phyloP scores from a whole-genome alignment of 1,140 invertebrate species.

The Acromyrmex heyeri region DNA sequence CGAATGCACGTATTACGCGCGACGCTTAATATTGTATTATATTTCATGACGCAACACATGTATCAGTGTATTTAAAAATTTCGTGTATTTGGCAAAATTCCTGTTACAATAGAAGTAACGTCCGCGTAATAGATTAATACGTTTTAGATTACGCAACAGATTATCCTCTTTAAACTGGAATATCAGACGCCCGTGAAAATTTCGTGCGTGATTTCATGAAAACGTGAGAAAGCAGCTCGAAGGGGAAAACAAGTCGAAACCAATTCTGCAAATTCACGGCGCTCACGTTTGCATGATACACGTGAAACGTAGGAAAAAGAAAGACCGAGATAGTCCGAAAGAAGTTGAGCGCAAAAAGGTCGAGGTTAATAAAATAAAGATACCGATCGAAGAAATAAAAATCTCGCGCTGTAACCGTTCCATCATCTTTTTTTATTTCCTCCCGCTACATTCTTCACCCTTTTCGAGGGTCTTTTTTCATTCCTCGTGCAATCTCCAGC shows the following conservation, averaged over 20 bases:
- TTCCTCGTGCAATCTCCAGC: not conserved
- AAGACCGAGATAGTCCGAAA: not conserved
- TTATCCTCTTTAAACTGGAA: conserved; percentile 23
- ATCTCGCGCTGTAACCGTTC: not conserved
- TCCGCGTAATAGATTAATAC: not conserved
- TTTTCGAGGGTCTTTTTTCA: not conserved
- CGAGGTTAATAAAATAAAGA: not conserved
- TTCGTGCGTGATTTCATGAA: conserved; percentile 5
- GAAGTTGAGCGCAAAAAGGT: not conserved
- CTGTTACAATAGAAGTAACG: not conserved
- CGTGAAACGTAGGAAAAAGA: not conserved
- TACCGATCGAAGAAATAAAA: not conserved
- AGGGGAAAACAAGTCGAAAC: not conserved
- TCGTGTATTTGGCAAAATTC: conserved; percentile 23
- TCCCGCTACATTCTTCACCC: not conserved
- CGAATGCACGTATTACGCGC: not conserved
- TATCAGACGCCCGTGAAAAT: conserved; percentile 1
- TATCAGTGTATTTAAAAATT: conserved; percentile 17
- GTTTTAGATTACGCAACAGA: not conserved
- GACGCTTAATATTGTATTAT: not conserved
- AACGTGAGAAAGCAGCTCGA: not conserved
- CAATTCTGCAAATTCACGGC: not conserved
- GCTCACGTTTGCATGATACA: not conserved
- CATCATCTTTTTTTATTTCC: not conserved
- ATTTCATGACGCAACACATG: not conserved